phyloP scores from a whole-genome alignment of 2,888 invertebrate species.

The Cancer borealis region DNA sequence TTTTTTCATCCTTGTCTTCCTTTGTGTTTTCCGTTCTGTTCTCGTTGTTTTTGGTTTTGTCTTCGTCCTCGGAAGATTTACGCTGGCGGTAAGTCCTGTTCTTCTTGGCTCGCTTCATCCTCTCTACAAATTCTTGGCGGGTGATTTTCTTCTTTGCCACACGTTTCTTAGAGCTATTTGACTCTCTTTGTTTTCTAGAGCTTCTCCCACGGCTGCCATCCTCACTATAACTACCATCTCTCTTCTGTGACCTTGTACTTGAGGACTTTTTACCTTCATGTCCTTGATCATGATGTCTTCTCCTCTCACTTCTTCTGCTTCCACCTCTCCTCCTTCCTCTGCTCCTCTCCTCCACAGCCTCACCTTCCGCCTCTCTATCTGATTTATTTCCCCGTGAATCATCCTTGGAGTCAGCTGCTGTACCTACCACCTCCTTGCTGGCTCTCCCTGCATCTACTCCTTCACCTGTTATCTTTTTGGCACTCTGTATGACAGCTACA shows the following conservation, averaged over 20 bases:
- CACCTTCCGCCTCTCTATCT: not conserved
- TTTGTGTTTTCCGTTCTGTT: slow-evolving; percentile 29
- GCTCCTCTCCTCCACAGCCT: not conserved
- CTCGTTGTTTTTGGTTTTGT: slow-evolving; percentile 53
- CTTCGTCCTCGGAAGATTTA: slow-evolving; percentile 75
- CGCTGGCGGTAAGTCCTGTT: slow-evolving; percentile 75
- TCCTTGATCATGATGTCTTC: not conserved
- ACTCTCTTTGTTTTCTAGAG: not conserved
- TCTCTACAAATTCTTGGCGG: slow-evolving; percentile 75
- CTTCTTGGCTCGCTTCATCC: slow-evolving; percentile 76
- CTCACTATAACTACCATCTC: slow-evolving; percentile 39
- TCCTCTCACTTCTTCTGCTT: not conserved
- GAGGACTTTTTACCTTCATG: not conserved
- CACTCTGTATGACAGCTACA: slow-evolving; percentile 61
- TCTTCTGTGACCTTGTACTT: slow-evolving; percentile 24
- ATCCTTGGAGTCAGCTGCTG: not conserved
- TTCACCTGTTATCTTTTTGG: slow-evolving; percentile 47
- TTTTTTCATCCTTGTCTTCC: slow-evolving; percentile 23
- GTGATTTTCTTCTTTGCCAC: slow-evolving; percentile 70
- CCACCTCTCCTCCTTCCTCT: slow-evolving; percentile 33
- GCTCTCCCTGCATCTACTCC: not conserved
- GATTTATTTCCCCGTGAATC: not conserved
- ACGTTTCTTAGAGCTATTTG: not conserved
- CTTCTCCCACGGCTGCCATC: slow-evolving; percentile 21
- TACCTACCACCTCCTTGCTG: not conserved